Evolutionary conservation across 2,888 invertebrate species (phyloP).

Genomic region (Sphaeridia pumilis): DNA sequence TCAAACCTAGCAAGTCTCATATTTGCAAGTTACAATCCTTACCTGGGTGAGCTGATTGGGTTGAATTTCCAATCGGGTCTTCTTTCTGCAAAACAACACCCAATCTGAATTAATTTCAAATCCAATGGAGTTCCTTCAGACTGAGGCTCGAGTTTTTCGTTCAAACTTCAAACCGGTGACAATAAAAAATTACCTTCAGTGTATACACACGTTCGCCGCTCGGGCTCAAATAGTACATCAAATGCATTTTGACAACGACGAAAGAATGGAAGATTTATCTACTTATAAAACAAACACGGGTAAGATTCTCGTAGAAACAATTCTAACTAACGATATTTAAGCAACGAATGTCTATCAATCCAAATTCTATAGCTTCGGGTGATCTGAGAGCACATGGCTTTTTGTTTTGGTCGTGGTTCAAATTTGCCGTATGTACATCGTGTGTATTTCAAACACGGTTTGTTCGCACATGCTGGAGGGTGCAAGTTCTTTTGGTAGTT

Average conservation of each 20-base stretch:
- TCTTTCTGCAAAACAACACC: conserved; percentile 53
- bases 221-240: conserved; percentile 64
- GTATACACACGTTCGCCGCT: conserved; percentile 74
- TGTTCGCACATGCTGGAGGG: no score
- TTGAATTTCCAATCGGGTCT: conserved; percentile 65
- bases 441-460: no score
- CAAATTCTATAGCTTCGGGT: no score
- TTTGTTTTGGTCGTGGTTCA: no score
- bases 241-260: conserved; percentile 54
- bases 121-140: neutral
- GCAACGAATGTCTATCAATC: no score
- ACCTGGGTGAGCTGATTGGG: conserved; percentile 80
- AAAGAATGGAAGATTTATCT: no score
- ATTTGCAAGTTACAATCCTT: conserved; percentile 22
- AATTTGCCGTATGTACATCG: no score
- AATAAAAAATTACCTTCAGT: conserved; percentile 51
- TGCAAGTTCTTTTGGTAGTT: no score
- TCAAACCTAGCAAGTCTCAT: neutral
- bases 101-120: neutral
- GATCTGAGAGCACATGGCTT: no score
- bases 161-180: neutral
- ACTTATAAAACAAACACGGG: no score
- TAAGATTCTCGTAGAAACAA: no score
- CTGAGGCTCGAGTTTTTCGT: neutral
- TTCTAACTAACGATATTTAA: no score